Evolutionary conservation across 2,888 invertebrate genomes (phyloP).

Genomic region (Metellina segmentata): DNA sequence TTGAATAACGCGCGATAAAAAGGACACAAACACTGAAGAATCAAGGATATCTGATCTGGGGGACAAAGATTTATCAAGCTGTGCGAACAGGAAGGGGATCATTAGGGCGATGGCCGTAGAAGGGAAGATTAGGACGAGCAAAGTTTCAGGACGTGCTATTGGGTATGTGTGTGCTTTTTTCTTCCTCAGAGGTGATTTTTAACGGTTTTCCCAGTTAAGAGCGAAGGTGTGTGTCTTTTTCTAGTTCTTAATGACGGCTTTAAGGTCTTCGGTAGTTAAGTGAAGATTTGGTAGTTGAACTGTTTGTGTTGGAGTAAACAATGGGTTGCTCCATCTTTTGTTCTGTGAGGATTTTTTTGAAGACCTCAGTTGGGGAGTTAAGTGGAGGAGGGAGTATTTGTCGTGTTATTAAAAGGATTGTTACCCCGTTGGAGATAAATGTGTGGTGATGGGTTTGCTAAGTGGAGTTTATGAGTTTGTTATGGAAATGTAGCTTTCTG

Average conservation of each 20-base stretch:
- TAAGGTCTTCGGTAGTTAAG: slow-evolving; percentile 31
- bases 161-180: slow-evolving; percentile 9
- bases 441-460: too few species aligned
- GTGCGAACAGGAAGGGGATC: slow-evolving; percentile 58
- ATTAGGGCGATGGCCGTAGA: slow-evolving; percentile 57
- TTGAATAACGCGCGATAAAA: slow-evolving; percentile 52
- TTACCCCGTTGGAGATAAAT: too few species aligned
- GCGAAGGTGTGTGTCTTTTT: slow-evolving; percentile 36
- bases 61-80: slow-evolving; percentile 64
- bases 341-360: neutral
- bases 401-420: too few species aligned
- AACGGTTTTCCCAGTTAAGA: slow-evolving; percentile 24
- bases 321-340: neutral
- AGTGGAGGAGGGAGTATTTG: too few species aligned
- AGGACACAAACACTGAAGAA: slow-evolving; percentile 23
- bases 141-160: slow-evolving; percentile 53
- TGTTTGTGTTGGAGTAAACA: slow-evolving; percentile 19
- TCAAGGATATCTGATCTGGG: slow-evolving; percentile 38
- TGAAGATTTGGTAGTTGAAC: slow-evolving; percentile 35
- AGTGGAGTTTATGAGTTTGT: too few species aligned
- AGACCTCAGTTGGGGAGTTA: neutral
- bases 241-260: slow-evolving; percentile 28
- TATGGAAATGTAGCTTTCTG: too few species aligned
- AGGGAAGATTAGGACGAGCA: slow-evolving; percentile 47
- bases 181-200: slow-evolving; percentile 30